phyloP scores from a whole-genome alignment of 1,140 invertebrate species.

The Choristoneura fumiferana region DNA sequence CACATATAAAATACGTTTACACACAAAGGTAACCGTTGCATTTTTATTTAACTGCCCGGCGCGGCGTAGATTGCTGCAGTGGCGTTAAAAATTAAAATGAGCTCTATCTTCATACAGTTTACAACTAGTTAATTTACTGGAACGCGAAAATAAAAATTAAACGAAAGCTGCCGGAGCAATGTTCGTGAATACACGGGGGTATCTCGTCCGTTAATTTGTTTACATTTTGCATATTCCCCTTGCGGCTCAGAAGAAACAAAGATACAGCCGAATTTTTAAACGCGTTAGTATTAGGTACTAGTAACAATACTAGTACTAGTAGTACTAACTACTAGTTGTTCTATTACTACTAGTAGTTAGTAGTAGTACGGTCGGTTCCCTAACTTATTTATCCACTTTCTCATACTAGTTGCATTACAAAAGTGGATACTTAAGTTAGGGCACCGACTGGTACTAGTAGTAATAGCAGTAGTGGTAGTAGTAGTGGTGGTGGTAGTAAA shows the following conservation, averaged over 20 bases:
- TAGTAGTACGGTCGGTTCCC: too few species aligned
- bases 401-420: too few species aligned
- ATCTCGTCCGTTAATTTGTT: conserved; percentile 56
- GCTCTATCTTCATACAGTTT: conserved; percentile 16
- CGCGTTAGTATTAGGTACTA: too few species aligned
- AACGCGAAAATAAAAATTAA: conserved; percentile 13
- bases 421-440: too few species aligned
- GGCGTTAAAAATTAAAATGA: conserved; percentile 17
- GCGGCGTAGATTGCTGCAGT: background rate
- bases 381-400: too few species aligned
- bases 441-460: too few species aligned
- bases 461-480: too few species aligned
- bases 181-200: conserved; percentile 37
- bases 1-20: background rate
- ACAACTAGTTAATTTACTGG: conserved; percentile 18
- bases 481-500: too few species aligned
- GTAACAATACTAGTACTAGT: too few species aligned
- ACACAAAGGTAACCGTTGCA: background rate
- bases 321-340: too few species aligned
- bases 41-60: conserved; percentile 1
- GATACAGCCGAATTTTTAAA: conserved; percentile 1
- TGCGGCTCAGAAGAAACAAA: background rate
- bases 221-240: conserved; percentile 46
- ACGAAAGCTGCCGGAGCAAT: conserved; percentile 26
- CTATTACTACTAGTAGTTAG: too few species aligned